Evolutionary conservation across 1,140 invertebrate species (phyloP).

Genomic region (Brachionus koreanus): DNA sequence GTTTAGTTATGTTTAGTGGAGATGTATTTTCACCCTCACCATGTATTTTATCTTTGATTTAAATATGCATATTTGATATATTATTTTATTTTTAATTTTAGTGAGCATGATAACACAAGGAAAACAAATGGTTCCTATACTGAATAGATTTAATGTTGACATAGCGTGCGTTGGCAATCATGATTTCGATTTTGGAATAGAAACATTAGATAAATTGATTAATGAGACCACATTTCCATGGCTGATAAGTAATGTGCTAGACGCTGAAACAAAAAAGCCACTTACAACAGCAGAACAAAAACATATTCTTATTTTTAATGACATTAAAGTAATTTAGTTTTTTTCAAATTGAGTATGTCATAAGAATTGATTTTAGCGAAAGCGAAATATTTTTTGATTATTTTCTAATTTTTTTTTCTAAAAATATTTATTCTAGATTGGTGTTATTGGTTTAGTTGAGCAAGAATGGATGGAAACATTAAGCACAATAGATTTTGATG

Average conservation of each 20-base stretch:
- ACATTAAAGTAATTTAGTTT: slow-evolving; percentile 16
- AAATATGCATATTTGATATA: not conserved
- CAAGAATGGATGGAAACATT: slow-evolving; percentile 83
- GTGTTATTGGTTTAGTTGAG: slow-evolving; percentile 74
- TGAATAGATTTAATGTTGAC: slow-evolving; percentile 74
- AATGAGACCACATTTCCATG: slow-evolving; percentile 78
- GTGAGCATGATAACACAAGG: slow-evolving; percentile 86
- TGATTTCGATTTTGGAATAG: slow-evolving; percentile 88
- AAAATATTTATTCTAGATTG: slow-evolving; percentile 50
- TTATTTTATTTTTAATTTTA: slow-evolving; percentile 59
- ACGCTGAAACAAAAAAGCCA: slow-evolving; percentile 78
- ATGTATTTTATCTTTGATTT: slow-evolving; percentile 64
- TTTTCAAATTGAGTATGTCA: no score
- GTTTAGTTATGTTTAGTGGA: slow-evolving; percentile 79
- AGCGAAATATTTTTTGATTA: not conserved
- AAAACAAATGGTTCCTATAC: slow-evolving; percentile 82
- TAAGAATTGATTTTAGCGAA: no score
- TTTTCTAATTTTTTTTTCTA: not conserved
- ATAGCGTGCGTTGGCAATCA: slow-evolving; percentile 87
- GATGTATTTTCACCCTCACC: slow-evolving; percentile 83
- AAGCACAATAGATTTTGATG: slow-evolving; percentile 78
- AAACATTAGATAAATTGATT: slow-evolving; percentile 71
- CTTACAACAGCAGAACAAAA: slow-evolving; percentile 67
- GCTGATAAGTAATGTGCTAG: slow-evolving; percentile 85
- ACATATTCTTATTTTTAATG: slow-evolving; percentile 23